Evolutionary conservation across 2,888 invertebrate genomes (phyloP).

Genomic region (Dexiosoma caninum): DNA sequence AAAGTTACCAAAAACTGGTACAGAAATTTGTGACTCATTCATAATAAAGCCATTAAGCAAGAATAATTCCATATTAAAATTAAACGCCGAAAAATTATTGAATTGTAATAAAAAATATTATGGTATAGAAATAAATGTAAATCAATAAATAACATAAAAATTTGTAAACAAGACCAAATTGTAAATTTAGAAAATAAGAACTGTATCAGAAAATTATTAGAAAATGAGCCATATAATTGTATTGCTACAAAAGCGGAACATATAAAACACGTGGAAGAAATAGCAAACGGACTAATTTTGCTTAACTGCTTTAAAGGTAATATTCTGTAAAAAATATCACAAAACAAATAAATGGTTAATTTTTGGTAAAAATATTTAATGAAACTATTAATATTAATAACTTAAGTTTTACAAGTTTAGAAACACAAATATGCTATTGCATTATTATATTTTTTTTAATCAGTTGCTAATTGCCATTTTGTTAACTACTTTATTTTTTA

Average conservation of each 20-base stretch:
- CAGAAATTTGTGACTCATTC: no score
- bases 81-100: no score
- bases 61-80: no score
- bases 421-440: no score
- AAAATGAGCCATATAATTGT: constrained; percentile 10
- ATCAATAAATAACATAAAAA: constrained; percentile 13
- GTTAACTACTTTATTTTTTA: no score
- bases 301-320: constrained; percentile 17
- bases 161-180: constrained; percentile 15
- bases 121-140: neutral
- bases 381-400: constrained; percentile 23
- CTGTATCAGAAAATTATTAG: constrained; percentile 27
- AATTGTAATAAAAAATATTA: no score
- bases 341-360: neutral
- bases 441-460: no score
- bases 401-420: constrained; percentile 22
- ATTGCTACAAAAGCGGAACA: neutral
- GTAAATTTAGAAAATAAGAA: constrained; percentile 2
- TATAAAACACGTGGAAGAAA: neutral
- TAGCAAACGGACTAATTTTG: neutral
- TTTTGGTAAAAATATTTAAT: neutral
- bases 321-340: constrained; percentile 4
- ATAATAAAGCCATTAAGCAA: no score
- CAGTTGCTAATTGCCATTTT: no score
- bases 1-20: neutral